Percentiles rank a stretch among this genome's conserved stretches.
phyloP scores from a whole-genome alignment of 2,888 invertebrate species.

The Sesia bembeciformis region DNA sequence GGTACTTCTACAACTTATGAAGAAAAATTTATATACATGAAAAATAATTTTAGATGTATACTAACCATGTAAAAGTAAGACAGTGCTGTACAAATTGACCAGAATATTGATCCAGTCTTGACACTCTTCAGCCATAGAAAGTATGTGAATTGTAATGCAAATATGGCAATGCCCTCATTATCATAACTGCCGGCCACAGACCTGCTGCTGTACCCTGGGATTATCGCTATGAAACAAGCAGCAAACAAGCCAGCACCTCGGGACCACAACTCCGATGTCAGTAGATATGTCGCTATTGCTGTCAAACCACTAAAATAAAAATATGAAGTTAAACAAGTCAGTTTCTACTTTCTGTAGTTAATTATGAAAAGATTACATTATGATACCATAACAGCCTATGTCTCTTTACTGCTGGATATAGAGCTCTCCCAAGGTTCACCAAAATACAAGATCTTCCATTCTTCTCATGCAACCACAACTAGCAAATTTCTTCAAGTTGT shows the following conservation, averaged over 20 bases:
- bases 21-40: neutral
- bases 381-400: too few species aligned
- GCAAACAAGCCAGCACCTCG: slow-evolving; percentile 97
- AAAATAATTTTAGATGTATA: slow-evolving; percentile 6
- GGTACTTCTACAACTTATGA: neutral
- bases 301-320: slow-evolving; percentile 89
- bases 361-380: neutral
- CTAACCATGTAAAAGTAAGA: slow-evolving; percentile 99
- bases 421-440: too few species aligned
- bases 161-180: slow-evolving; percentile 99
- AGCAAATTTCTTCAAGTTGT: too few species aligned
- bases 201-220: slow-evolving; percentile 98
- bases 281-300: slow-evolving; percentile 96
- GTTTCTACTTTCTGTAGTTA: neutral
- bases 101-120: slow-evolving; percentile 97
- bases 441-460: too few species aligned
- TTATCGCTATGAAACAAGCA: slow-evolving; percentile 98
- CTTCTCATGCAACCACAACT: too few species aligned
- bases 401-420: too few species aligned
- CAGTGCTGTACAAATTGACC: slow-evolving; percentile 94
- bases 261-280: slow-evolving; percentile 98
- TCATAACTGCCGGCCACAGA: slow-evolving; percentile 99
- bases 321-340: neutral
- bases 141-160: slow-evolving; percentile 98
- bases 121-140: slow-evolving; percentile 98